These are phyloP conservation scores for Eilema sororculum DNA, from an alignment of 2,888 invertebrate species.

Conservation along the genomic window DNA sequence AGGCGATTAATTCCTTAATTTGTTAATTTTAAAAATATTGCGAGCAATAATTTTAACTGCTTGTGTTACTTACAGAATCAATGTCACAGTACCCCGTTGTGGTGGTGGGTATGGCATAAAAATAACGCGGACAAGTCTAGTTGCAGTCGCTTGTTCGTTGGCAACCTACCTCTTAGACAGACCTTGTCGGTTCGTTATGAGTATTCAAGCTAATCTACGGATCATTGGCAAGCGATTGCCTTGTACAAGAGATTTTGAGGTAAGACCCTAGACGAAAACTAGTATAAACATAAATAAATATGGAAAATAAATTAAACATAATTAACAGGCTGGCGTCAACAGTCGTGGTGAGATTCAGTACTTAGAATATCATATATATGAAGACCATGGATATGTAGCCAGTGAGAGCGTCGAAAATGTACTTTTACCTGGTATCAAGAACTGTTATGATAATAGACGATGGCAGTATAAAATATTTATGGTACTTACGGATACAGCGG, in stretches of 20 bases:
- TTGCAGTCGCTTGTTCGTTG: conserved; percentile 90
- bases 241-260: conserved; percentile 89
- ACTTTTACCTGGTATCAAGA: conserved; percentile 72
- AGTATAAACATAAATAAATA: not conserved
- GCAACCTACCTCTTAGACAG: conserved; percentile 88
- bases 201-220: conserved; percentile 91
- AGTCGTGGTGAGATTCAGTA: conserved; percentile 89
- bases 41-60: not conserved
- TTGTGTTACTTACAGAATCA: conserved; percentile 59
- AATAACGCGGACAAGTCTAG: conserved; percentile 87
- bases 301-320: not conserved
- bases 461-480: conserved; percentile 75
- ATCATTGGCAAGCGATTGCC: conserved; percentile 90
- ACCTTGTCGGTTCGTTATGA: conserved; percentile 91
- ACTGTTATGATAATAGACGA: conserved; percentile 88
- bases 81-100: conserved; percentile 61
- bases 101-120: conserved; percentile 91
- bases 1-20: not conserved
- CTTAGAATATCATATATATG: conserved; percentile 85
- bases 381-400: conserved; percentile 84
- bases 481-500: conserved; percentile 88
- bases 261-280: conserved; percentile 50
- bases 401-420: conserved; percentile 83
- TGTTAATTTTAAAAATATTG: not conserved
- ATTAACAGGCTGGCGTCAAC: conserved; percentile 67